Conservation (phyloP, 2,888 invertebrate species). For the Drosophila basisetae region DNA sequence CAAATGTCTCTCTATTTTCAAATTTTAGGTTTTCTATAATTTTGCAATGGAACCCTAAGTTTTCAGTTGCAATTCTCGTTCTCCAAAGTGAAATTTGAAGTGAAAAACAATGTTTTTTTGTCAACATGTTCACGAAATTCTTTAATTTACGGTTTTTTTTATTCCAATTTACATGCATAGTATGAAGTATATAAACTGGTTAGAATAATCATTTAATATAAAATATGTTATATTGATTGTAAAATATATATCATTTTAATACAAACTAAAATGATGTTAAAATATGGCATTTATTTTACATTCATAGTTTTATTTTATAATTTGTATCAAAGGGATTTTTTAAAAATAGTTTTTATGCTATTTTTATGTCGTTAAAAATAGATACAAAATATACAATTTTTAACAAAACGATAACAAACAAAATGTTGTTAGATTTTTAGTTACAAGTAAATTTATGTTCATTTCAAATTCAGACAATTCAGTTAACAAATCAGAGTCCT, state of each 20-base stretch:
- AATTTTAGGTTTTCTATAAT: too few relatives aligned
- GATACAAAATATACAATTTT: neutral
- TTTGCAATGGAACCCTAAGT: neutral
- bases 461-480: neutral
- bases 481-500: neutral
- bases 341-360: neutral
- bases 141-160: too few relatives aligned
- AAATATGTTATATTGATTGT: neutral
- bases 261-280: neutral
- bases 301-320: fast-evolving
- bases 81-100: neutral
- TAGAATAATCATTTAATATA: neutral
- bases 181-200: neutral
- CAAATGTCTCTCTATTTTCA: neutral
- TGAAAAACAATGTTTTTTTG: neutral
- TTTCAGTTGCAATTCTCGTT: neutral
- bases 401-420: neutral
- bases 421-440: neutral
- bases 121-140: neutral
- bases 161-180: neutral
- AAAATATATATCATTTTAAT: neutral
- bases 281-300: neutral
- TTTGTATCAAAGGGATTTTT: neutral
- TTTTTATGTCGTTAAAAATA: neutral
- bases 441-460: neutral